A percentile compares a stretch with the other conserved stretches of the same genome.
phyloP scores from a whole-genome alignment of 2,888 invertebrate species.

The Polydrusus cervinus region DNA sequence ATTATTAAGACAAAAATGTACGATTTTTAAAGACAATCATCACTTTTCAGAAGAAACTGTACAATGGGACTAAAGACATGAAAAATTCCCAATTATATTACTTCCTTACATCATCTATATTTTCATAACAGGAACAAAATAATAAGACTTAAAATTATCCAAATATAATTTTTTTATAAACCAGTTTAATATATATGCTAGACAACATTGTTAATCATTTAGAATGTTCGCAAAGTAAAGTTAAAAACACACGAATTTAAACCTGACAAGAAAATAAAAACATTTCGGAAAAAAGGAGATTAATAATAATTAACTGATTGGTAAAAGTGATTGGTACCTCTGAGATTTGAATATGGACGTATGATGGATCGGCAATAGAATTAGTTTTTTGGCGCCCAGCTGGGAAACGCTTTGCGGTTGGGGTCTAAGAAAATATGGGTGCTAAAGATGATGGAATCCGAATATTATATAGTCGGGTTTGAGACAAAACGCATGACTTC shows the following conservation, averaged over 20 bases:
- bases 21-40: no score
- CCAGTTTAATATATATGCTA: no score
- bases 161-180: no score
- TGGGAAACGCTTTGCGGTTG: slow-evolving; percentile 51
- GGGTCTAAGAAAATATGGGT: slow-evolving; percentile 30
- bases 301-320: slow-evolving; percentile 44
- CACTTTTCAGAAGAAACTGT: no score
- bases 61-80: no score
- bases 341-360: slow-evolving; percentile 63
- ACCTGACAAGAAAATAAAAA: slow-evolving; percentile 19
- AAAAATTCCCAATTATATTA: no score
- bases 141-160: no score
- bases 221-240: background rate
- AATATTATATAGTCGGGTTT: slow-evolving; percentile 3
- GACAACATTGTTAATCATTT: background rate
- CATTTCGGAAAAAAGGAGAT: slow-evolving; percentile 28
- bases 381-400: slow-evolving; percentile 64
- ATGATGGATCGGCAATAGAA: slow-evolving; percentile 69
- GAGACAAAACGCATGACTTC: background rate
- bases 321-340: slow-evolving; percentile 65
- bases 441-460: slow-evolving; percentile 22
- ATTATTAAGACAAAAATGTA: no score
- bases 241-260: slow-evolving; percentile 5
- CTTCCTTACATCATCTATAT: no score
- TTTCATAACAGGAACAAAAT: no score